Conservation (phyloP, 2,888 invertebrate species). For the Macropis europaea region DNA sequence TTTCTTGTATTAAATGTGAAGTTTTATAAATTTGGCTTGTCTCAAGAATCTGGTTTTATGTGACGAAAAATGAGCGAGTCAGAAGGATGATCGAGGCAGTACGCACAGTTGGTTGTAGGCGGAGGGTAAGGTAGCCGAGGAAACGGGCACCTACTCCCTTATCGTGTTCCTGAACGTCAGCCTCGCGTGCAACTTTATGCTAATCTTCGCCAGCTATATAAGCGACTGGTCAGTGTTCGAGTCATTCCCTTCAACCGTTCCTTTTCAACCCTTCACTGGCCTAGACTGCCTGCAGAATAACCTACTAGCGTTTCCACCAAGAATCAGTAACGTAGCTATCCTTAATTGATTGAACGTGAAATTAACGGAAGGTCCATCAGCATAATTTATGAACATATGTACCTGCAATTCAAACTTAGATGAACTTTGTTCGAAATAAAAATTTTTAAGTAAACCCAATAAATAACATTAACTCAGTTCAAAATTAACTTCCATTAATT, state of each 20-base stretch:
- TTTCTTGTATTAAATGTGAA: neutral
- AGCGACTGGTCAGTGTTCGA: slow-evolving; percentile 73
- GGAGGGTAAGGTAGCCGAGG: slow-evolving; percentile 60
- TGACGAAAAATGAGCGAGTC: slow-evolving; percentile 35
- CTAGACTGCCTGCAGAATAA: slow-evolving; percentile 31
- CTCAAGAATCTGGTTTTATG: neutral
- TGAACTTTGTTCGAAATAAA: too few species aligned
- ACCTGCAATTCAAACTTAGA: too few species aligned
- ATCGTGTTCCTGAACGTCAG: slow-evolving; percentile 77
- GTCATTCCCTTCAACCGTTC: slow-evolving; percentile 55
- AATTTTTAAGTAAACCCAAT: too few species aligned
- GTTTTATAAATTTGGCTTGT: neutral
- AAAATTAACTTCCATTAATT: too few species aligned
- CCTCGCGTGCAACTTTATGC: slow-evolving; percentile 77
- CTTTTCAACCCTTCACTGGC: slow-evolving; percentile 46
- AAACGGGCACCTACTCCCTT: slow-evolving; percentile 67
- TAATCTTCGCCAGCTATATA: slow-evolving; percentile 74
- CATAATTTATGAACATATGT: too few species aligned
- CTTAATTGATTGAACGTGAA: neutral
- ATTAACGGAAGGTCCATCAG: too few species aligned
- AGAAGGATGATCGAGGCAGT: slow-evolving; percentile 28
- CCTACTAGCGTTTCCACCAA: slow-evolving; percentile 23
- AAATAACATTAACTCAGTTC: too few species aligned
- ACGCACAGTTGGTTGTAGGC: slow-evolving; percentile 54
- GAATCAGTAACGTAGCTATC: slow-evolving; percentile 40